Evolutionary conservation across 1,140 invertebrate genomes (phyloP), one percentile per base, ranked within the genome.

Genomic region (Tigriopus japonicus): DNA sequence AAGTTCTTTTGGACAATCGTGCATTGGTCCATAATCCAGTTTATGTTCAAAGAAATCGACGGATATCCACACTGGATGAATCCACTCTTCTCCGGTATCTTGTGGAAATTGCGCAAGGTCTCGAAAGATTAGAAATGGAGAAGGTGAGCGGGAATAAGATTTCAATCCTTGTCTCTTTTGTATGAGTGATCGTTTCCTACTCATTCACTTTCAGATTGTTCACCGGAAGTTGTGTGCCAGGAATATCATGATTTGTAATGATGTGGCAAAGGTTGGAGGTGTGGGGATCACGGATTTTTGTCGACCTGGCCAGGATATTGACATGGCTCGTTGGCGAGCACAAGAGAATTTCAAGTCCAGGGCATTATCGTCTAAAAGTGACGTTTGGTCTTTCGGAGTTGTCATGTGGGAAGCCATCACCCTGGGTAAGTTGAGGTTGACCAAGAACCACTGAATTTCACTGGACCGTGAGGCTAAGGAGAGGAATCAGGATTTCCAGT

Each of bases 321-420:
- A 87, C 65, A 82, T 82, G 65, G 79, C 79, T 0, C 70, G 86
- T 19, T 89, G 85, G 85, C 81, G 79, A 3, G 80, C 86, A 0
- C 76, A 80, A 21, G 87, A 89, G 68, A 80, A 83, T 63, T 74
- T 87, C 62, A 76, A 77, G 59, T 79, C 78, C 64, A 77, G 78
- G 24, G 76, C 76, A 42, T 81, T 77, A 59, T 77, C 79, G 24
- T 72, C 75, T 1, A 81, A 84, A 65, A 83, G 82, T 62, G 84
- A 87, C 67, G 77, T 86, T 3, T 91, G 86, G 86, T 82, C 85
- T 0, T 87, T 82, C 71, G 86, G 81, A 3, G 78, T 84, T 59
- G 68, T 89, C 9, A 69, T 87, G 41, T 90, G 86, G 87, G 87
- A 91, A 70, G 79, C 84, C 63, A 76, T 84, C 56, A 80, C 83